Percentiles rank a stretch among this genome's conserved stretches.
Conservation (phyloP, 2,888 invertebrate genomes). For the Itoplectis maculator region DNA sequence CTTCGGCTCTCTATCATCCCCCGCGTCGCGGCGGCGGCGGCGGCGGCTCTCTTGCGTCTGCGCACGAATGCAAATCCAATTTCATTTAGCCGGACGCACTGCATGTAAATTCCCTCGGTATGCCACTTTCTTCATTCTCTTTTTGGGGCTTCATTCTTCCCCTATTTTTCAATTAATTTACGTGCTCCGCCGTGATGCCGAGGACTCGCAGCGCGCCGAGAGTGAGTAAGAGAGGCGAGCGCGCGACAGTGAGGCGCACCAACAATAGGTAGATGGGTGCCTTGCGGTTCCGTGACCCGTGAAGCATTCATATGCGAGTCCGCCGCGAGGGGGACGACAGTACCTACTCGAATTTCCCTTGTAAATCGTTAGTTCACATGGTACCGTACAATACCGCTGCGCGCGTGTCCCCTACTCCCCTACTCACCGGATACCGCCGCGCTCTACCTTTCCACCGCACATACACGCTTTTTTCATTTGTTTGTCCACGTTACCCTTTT, state of each 20-base stretch:
- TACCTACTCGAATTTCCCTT: constrained; percentile 69
- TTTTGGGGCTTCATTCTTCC: constrained; percentile 64
- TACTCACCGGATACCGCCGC: constrained; percentile 47
- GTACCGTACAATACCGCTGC: constrained; percentile 44
- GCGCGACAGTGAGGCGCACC: constrained; percentile 8
- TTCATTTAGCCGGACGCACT: constrained; percentile 65
- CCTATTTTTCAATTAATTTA: constrained; percentile 54
- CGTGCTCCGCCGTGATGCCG: constrained; percentile 28
- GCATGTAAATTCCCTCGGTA: constrained; percentile 63
- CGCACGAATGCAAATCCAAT: constrained; percentile 66
- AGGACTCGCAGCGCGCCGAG: no score
- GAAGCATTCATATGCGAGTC: constrained; percentile 29
- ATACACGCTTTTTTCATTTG: constrained; percentile 34
- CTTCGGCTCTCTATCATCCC: constrained; percentile 39
- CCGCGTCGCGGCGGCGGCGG: constrained; percentile 19
- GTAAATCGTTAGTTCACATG: constrained; percentile 65
- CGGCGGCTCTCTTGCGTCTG: constrained; percentile 46
- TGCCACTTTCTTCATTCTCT: constrained; percentile 59
- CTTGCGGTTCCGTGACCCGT: constrained; percentile 42
- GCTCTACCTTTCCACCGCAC: constrained; percentile 39
- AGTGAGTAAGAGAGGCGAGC: constrained; percentile 32
- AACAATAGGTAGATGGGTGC: constrained; percentile 8
- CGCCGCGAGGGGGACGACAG: constrained; percentile 39
- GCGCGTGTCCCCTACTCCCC: constrained; percentile 46
- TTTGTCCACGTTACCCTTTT: constrained; percentile 27